Conservation (phyloP, 1,140 invertebrate species). For the Aphidius ervi region DNA sequence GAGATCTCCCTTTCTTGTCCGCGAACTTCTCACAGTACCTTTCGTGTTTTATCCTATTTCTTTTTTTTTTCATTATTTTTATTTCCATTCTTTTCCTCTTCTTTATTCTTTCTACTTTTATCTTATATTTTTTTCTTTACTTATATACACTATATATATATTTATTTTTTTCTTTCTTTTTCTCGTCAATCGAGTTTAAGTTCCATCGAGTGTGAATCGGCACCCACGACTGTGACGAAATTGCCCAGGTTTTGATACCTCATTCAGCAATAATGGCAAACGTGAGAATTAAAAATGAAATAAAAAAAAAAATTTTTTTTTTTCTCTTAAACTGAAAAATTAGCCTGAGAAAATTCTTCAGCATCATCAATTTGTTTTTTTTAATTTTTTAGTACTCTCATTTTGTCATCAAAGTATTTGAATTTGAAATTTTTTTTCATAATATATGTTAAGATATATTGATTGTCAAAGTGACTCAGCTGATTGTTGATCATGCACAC, state of each 20-base stretch:
- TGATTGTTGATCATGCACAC: too few relatives aligned
- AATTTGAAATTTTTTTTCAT: too few relatives aligned
- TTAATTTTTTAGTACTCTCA: too few relatives aligned
- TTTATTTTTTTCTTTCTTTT: not conserved
- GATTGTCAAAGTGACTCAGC: too few relatives aligned
- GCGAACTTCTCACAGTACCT: too few relatives aligned
- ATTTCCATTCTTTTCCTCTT: not conserved
- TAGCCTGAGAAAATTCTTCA: too few relatives aligned
- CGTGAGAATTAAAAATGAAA: constrained; percentile 5
- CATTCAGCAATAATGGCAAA: not conserved
- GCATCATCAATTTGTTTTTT: too few relatives aligned
- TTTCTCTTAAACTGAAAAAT: too few relatives aligned
- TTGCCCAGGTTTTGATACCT: not conserved
- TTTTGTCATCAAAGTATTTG: too few relatives aligned
- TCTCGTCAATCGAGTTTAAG: constrained; percentile 1
- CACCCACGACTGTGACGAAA: constrained; percentile 12
- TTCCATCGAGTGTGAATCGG: constrained; percentile 8
- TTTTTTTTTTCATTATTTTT: not conserved
- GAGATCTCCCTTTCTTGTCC: constrained; percentile 18
- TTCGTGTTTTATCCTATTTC: not conserved
- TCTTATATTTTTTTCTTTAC: too few relatives aligned
- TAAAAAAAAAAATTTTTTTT: too few relatives aligned
- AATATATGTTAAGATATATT: too few relatives aligned
- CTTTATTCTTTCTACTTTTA: not conserved
- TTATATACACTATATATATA: not conserved